These are phyloP conservation scores for Drosophila truncata DNA, from an alignment of 1,140 invertebrate genomes.

Conservation along the genomic window DNA sequence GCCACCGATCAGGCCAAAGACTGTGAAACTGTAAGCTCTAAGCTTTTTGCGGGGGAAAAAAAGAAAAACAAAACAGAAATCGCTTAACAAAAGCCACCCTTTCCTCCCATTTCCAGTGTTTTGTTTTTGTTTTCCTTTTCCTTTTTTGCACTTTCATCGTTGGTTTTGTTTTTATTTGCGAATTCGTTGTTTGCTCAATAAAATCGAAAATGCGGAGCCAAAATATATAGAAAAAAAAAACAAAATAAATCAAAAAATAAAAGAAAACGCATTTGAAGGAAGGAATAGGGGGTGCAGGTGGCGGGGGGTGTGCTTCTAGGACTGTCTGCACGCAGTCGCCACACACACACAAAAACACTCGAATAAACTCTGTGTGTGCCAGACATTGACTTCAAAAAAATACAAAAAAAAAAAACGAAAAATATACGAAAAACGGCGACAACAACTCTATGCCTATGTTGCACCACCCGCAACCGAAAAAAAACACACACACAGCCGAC, in stretches of 20 bases:
- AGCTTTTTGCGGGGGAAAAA: conserved; percentile 2
- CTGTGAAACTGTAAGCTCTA: conserved; percentile 7
- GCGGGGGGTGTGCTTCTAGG: conserved; percentile 20
- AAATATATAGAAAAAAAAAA: conserved; percentile 5
- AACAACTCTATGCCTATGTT: conserved; percentile 36
- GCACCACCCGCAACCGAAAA: conserved; percentile 28
- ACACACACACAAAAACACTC: conserved; percentile 61
- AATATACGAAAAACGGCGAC: conserved; percentile 52
- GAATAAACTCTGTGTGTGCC: conserved; percentile 62
- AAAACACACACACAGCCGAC: conserved; percentile 19
- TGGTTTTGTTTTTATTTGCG: conserved; percentile 82
- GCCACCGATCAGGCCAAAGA: background rate
- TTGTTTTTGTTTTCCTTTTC: conserved; percentile 39
- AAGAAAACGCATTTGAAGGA: conserved; percentile 30
- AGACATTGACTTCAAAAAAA: conserved; percentile 75
- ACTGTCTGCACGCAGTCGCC: conserved; percentile 73
- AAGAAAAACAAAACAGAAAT: background rate
- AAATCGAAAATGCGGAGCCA: conserved; percentile 78
- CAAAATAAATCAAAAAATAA: background rate
- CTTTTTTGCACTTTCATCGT: conserved; percentile 76
- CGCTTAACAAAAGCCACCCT: conserved; percentile 13
- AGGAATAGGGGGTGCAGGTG: background rate
- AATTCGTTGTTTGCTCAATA: conserved; percentile 85
- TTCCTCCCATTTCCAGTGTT: background rate
- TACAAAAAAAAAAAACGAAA: conserved; percentile 25